A percentile compares a stretch with the other conserved stretches of the same genome.
phyloP scores from a whole-genome alignment of 2,113 vertebrate species.

The Megalops atlanticus region DNA sequence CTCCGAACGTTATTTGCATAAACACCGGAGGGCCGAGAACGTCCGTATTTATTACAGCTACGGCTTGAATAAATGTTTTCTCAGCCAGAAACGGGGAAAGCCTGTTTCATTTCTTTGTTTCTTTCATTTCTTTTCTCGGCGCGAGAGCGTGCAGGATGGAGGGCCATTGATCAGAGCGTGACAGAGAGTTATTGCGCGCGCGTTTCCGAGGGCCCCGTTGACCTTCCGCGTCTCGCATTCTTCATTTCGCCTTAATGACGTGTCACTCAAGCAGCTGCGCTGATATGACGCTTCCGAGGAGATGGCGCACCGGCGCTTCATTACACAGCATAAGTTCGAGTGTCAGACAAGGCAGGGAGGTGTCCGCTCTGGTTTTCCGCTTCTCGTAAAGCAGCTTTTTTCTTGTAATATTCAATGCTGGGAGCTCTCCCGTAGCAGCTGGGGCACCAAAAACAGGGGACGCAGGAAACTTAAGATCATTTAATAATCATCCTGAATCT shows the following conservation, averaged over 20 bases:
- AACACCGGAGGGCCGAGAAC: neutral
- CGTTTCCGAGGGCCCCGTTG: slow-evolving; percentile 4
- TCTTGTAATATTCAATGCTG: neutral
- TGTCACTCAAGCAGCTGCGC: neutral
- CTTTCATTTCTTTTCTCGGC: neutral
- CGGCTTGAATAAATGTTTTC: neutral
- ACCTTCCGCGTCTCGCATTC: slow-evolving; percentile 24
- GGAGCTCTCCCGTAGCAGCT: too few relatives aligned
- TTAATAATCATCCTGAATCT: too few relatives aligned
- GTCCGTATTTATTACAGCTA: neutral
- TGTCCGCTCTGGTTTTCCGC: neutral
- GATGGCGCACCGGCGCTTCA: neutral
- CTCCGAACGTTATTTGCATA: neutral
- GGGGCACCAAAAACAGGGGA: too few relatives aligned
- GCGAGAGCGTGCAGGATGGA: neutral
- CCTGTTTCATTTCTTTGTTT: neutral
- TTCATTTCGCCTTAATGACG: too few relatives aligned
- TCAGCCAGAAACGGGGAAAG: neutral
- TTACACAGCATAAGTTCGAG: neutral
- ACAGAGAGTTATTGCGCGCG: slow-evolving; percentile 22
- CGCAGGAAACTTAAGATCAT: too few relatives aligned
- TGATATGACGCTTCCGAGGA: neutral
- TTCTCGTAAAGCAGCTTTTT: neutral
- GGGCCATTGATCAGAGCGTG: slow-evolving; percentile 30
- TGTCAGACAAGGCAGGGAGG: neutral